Evolutionary conservation across 1,140 invertebrate genomes (phyloP).

Genomic region (Phortica variegata): DNA sequence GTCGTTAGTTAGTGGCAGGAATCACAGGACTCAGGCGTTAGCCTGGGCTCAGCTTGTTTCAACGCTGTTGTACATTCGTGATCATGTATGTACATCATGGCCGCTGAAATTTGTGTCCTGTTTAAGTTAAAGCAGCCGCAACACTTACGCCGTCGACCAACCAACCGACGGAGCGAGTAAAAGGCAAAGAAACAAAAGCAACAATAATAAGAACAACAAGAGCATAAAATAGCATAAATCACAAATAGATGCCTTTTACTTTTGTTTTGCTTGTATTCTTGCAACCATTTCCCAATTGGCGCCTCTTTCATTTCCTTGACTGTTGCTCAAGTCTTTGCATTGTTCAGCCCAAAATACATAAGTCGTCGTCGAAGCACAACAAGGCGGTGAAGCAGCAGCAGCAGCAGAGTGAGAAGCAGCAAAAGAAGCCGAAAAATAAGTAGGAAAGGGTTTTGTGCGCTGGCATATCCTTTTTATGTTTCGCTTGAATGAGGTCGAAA

Average conservation of each 20-base stretch:
- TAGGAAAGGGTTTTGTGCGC: too few species aligned
- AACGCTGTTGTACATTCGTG: conserved; percentile 35
- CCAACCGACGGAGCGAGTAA: too few species aligned
- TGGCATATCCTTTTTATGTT: conserved; percentile 34
- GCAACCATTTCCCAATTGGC: conserved; percentile 28
- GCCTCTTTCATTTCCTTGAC: conserved; percentile 17
- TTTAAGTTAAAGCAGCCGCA: too few species aligned
- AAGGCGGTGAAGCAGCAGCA: not conserved
- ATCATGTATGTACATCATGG: too few species aligned
- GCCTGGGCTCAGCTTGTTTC: not conserved
- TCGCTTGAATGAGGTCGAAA: conserved; percentile 54
- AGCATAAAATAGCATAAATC: conserved; percentile 34
- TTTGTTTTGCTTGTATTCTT: conserved; percentile 8
- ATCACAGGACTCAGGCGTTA: conserved; percentile 1
- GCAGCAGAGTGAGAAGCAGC: too few species aligned
- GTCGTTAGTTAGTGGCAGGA: conserved; percentile 45
- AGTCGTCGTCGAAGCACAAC: not conserved
- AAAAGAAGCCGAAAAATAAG: too few species aligned
- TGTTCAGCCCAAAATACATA: conserved; percentile 5
- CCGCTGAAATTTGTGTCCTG: too few species aligned
- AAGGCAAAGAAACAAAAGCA: conserved; percentile 7
- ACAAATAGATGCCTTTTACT: conserved; percentile 47
- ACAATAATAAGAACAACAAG: conserved; percentile 32
- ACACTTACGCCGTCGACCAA: too few species aligned
- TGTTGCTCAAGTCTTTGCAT: not conserved